phyloP scores from a whole-genome alignment of 2,113 vertebrate genomes.

The Blennius ocellaris region DNA sequence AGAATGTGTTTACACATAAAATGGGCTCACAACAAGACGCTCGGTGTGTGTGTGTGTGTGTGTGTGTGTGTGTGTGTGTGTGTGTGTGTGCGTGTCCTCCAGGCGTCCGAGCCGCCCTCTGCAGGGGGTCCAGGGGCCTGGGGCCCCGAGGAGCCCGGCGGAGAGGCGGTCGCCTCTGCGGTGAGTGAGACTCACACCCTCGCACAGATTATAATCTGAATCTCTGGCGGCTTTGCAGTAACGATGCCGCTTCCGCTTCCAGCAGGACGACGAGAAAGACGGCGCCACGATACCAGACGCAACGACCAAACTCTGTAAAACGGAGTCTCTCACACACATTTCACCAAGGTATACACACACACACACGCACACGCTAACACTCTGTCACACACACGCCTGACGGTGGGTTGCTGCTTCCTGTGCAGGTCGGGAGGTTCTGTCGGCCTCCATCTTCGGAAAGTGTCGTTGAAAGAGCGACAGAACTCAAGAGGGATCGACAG shows the following conservation, averaged over 20 bases:
- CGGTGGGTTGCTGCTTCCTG: neutral
- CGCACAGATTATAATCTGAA: too few species aligned
- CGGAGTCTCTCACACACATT: slow-evolving; percentile 71
- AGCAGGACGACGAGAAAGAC: slow-evolving; percentile 47
- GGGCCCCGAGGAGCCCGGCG: neutral
- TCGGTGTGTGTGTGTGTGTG: too few species aligned
- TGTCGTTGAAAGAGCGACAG: slow-evolving; percentile 77
- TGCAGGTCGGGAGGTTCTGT: slow-evolving; percentile 8
- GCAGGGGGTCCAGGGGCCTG: neutral
- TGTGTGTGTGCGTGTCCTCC: neutral
- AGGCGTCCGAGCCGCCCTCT: slow-evolving; percentile 13
- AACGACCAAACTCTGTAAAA: slow-evolving; percentile 66
- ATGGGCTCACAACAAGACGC: too few species aligned
- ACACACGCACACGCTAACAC: slow-evolving; percentile 4
- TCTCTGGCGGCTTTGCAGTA: too few species aligned
- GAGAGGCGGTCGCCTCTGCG: neutral
- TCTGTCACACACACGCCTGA: neutral
- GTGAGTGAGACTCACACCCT: slow-evolving; percentile 19
- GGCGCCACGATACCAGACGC: slow-evolving; percentile 48
- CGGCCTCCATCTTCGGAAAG: slow-evolving; percentile 53
- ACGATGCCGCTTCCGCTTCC: neutral
- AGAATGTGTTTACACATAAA: too few species aligned
- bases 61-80: neutral
- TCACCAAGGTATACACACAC: slow-evolving; percentile 67
- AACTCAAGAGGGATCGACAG: slow-evolving; percentile 70